These are phyloP conservation scores for Etheostoma perlongum DNA, from an alignment of 2,797 vertebrate genomes.

Conservation along the genomic window DNA sequence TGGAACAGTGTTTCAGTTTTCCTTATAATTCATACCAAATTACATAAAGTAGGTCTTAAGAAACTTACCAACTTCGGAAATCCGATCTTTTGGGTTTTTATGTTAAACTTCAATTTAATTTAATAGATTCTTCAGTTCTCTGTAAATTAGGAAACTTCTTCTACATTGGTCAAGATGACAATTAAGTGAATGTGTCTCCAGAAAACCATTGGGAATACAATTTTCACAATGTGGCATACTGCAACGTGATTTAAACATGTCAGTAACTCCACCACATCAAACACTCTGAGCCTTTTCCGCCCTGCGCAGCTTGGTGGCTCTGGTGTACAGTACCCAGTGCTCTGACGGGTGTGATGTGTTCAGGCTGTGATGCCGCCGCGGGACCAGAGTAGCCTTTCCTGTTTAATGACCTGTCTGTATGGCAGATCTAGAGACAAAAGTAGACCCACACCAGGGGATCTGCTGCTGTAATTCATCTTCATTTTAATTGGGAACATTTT, in stretches of 20 bases:
- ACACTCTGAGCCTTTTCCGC: background rate
- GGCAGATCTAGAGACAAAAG: constrained; percentile 56
- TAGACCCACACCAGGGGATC: constrained; percentile 49
- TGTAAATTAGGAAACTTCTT: background rate
- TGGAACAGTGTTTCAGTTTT: background rate
- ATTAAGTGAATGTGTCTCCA: background rate
- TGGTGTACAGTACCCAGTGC: constrained; percentile 12
- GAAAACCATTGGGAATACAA: too few species aligned
- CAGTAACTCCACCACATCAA: constrained; percentile 9
- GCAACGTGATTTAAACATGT: constrained; percentile 11
- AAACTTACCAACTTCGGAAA: background rate
- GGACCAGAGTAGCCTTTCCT: constrained; percentile 43
- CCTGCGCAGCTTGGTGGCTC: background rate
- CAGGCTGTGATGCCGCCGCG: background rate
- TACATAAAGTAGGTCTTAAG: too few species aligned
- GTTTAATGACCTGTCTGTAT: constrained; percentile 70
- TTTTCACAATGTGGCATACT: background rate
- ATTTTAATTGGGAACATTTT: constrained; percentile 85
- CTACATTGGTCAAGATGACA: background rate
- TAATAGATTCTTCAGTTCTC: background rate
- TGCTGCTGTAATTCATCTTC: constrained; percentile 73
- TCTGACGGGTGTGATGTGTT: constrained; percentile 24
- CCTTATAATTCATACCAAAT: background rate
- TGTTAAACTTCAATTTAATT: background rate
- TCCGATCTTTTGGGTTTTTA: background rate